Base-by-base conservation (phyloP, 2,113 vertebrate species). In the Crotalus helleri region DNA sequence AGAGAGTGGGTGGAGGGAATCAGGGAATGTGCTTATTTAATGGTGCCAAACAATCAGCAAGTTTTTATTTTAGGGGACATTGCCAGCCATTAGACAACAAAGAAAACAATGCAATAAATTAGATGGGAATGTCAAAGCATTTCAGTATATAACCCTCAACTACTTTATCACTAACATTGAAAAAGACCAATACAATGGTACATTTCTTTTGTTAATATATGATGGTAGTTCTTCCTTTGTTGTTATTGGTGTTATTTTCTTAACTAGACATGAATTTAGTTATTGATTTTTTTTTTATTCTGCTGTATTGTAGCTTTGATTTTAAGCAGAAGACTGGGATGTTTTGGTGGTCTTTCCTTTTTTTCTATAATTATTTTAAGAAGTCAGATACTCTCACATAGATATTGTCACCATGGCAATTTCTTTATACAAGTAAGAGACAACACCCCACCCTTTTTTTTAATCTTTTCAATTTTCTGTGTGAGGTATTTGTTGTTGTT, bases 391-490 rank as follows among this genome's bases (percentile, higher is more conserved):
- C 33, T 39, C 13, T 39, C 33, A 21, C 69, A 39, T 81, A 81
- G 33, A 81, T 81, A 81, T 81, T 81, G 33, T 81, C 74, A 81
- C 74, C 33, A 81, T 21, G 74, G 74, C 2, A 81, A 81, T 81
- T 21, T 81, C 17, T 81, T 81, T 81, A 21, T 21, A 81, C 6
- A 44, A 81, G 74, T 81, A 7, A 33, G 17, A 81, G 7, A 21
- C 74, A 39, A 39, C 1, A 6, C 6, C 3, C 5, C 2, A 6
- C 17, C 3, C 5, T 2, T 0, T 8, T 39, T 39, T 74, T 19
- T 9, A 44, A 81, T 44, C n/a, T 81, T 81, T 44, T 81, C 33
- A 8, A 39, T 39, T 81, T 81, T 44, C 33, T 81, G 7, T 81
- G 6, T 0, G 17, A 81, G 69, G 33, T 39, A 13, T 39, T 81